phyloP scores from a whole-genome alignment of 2,888 invertebrate species.

The Agrotis puta region DNA sequence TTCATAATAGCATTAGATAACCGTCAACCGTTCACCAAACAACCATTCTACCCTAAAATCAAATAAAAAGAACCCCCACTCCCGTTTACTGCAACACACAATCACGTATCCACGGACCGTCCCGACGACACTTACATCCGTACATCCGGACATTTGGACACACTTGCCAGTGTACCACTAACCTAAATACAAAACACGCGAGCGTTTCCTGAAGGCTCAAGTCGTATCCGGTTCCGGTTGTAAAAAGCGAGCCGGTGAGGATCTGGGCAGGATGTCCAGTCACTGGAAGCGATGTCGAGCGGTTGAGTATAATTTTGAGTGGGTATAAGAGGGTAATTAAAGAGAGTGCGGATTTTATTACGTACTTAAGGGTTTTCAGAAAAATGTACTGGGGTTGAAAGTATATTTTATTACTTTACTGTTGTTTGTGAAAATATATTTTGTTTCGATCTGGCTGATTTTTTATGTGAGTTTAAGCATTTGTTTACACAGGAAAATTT shows the following conservation, averaged over 20 bases:
- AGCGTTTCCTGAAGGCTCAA: slow-evolving; percentile 89
- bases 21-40: background rate
- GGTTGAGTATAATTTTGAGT: slow-evolving; percentile 35
- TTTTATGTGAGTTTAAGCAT: too few relatives aligned
- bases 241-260: slow-evolving; percentile 84
- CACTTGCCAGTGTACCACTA: slow-evolving; percentile 71
- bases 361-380: too few relatives aligned
- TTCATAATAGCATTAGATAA: background rate
- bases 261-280: slow-evolving; percentile 70
- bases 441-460: too few relatives aligned
- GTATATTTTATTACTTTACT: too few relatives aligned
- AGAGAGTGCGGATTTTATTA: slow-evolving; percentile 14
- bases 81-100: slow-evolving; percentile 15
- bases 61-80: slow-evolving; percentile 3
- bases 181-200: slow-evolving; percentile 85
- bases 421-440: too few relatives aligned
- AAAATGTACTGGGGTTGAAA: too few relatives aligned
- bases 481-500: too few relatives aligned
- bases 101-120: slow-evolving; percentile 12
- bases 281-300: slow-evolving; percentile 59
- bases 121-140: slow-evolving; percentile 39
- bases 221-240: slow-evolving; percentile 88
- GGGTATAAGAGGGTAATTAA: slow-evolving; percentile 28
- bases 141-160: slow-evolving; percentile 55
- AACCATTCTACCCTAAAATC: slow-evolving; percentile 4